Percentiles rank a stretch among this genome's conserved stretches.
Conservation (phyloP, 1,140 invertebrate species). For the Paraescarpia echinospica region DNA sequence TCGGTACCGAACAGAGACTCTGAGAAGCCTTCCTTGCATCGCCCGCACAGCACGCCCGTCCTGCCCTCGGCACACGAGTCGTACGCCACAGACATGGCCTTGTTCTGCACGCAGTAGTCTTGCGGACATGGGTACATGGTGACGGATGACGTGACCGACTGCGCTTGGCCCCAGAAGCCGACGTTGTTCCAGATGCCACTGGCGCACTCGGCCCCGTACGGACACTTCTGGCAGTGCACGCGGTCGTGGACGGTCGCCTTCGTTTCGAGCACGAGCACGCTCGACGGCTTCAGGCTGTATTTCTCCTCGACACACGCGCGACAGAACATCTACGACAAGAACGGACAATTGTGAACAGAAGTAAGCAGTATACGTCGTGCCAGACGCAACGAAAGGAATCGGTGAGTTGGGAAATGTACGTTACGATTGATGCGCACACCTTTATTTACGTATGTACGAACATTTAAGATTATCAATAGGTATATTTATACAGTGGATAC, state of each 20-base stretch:
- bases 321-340: background rate
- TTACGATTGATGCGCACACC: too few species aligned
- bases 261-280: background rate
- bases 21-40: conserved; percentile 8
- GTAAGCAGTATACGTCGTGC: too few species aligned
- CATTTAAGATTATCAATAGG: too few species aligned
- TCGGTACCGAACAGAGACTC: conserved; percentile 13
- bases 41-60: conserved; percentile 7
- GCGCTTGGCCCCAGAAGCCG: background rate
- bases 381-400: too few species aligned
- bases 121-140: conserved; percentile 18
- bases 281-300: conserved; percentile 4
- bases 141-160: background rate
- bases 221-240: background rate
- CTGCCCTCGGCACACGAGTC: background rate
- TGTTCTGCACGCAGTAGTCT: conserved; percentile 9
- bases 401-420: too few species aligned
- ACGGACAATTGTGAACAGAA: too few species aligned
- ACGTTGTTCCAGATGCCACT: conserved; percentile 2
- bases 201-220: conserved; percentile 1
- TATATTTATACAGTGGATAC: too few species aligned
- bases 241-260: too few species aligned
- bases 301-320: background rate
- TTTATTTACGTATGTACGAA: too few species aligned
- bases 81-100: background rate